Percentiles rank a stretch among this genome's conserved stretches.
Evolutionary conservation across 2,888 invertebrate species (phyloP).

Genomic region (Psylliodes chrysocephalus): DNA sequence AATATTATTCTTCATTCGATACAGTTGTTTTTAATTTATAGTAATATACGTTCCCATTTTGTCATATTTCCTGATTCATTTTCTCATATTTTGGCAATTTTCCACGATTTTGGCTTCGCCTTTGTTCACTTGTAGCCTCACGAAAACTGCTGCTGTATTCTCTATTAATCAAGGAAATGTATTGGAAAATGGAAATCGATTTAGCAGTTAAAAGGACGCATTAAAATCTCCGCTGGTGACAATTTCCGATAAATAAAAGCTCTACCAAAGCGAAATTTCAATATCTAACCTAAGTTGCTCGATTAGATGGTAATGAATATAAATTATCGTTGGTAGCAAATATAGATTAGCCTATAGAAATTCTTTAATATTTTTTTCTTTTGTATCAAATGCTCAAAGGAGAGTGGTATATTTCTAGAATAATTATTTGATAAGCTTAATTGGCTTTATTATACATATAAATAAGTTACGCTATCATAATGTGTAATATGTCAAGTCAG

Average conservation of each 20-base stretch:
- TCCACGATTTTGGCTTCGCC: slow-evolving; percentile 37
- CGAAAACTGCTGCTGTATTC: slow-evolving; percentile 20
- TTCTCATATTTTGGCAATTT: slow-evolving; percentile 14
- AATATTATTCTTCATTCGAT: no score
- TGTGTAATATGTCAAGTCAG: no score
- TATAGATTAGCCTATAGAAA: no score
- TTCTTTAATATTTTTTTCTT: no score
- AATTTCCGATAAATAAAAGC: slow-evolving; percentile 44
- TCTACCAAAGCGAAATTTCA: slow-evolving; percentile 44
- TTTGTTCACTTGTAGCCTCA: slow-evolving; percentile 28
- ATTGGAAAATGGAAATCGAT: slow-evolving; percentile 42
- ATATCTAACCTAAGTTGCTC: slow-evolving; percentile 47
- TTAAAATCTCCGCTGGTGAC: slow-evolving; percentile 42
- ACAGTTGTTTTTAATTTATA: no score
- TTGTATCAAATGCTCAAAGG: no score
- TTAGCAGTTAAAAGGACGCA: slow-evolving; percentile 40
- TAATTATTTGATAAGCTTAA: no score
- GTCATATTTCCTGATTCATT: background rate
- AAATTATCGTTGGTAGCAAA: no score
- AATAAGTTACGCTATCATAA: no score
- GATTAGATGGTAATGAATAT: slow-evolving; percentile 60
- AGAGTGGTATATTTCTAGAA: no score
- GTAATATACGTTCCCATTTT: background rate
- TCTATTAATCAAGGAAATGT: slow-evolving; percentile 36
- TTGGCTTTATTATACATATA: no score